Evolutionary conservation across 2,113 vertebrate species (phyloP), one percentile per base, ranked within the genome.

Genomic region (Ophiodon elongatus): DNA sequence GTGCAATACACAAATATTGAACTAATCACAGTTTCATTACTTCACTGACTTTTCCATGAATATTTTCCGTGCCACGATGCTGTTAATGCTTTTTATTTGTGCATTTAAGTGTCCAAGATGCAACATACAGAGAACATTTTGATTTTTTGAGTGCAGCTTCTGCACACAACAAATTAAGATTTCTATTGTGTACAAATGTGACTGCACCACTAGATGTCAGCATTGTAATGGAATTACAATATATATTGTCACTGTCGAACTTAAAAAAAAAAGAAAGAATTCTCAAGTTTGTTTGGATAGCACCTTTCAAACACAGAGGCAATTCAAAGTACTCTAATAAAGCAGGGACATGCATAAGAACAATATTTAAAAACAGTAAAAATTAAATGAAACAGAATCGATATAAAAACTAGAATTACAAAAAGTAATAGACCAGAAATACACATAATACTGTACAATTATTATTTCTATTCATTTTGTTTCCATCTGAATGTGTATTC

Each of bases 131-230:
- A 50, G 13, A 64, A 17, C 5, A 43, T 41, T 43, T 17, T 21
- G 0, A 69, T 54, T 19, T 23, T 47, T 39, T 68, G 56, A 67
- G 7, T 15, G 25, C 23, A 35, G 60, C 67, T 50, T 41, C 54
- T 60, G 39, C 23, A 4, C 2, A 13, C 5, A 10, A 50, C 29
- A 37, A 39, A n/a, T 29, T 10, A 29, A 69, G n/a, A 33, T 54
- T 1, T 35, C 8, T 63, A 65, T 50, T 47, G 23, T 73, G 90
- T 73, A 52, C 39, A 82, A 80, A 73, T 63, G 56, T 23, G 50
- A 71, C 21, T 27, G 9, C 11, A 62, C 91, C 93, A 94, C 94
- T 91, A 94, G 95, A 94, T 93, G 95, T 89, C 95, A 92, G 90
- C 76, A 83, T 88, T 93, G 92, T 63, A 79, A 78, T 88, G 72